Evolutionary conservation across 2,113 vertebrate species (phyloP).

Genomic region (Catharus bicknelli): DNA sequence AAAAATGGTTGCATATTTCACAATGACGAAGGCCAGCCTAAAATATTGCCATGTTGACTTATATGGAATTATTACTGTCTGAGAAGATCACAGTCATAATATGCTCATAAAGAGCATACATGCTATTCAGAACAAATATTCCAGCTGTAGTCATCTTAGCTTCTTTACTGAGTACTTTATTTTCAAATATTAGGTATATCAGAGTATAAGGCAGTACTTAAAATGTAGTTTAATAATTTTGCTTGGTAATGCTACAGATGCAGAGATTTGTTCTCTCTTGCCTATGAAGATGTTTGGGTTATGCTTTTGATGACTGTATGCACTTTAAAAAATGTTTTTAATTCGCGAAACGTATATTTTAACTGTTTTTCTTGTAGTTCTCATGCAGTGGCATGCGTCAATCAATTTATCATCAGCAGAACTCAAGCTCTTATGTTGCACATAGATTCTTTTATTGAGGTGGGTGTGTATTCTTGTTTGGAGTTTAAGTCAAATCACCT

Average conservation of each 20-base stretch:
- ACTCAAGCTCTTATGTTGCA: slow-evolving; percentile 98
- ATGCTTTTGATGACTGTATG: not conserved
- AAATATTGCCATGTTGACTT: not conserved
- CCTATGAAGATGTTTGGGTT: not conserved
- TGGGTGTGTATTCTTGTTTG: slow-evolving; percentile 42
- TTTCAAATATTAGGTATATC: not conserved
- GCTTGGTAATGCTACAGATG: not conserved
- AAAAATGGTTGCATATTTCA: not conserved
- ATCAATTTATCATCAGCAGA: slow-evolving; percentile 98
- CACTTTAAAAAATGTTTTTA: not conserved
- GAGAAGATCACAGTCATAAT: not conserved
- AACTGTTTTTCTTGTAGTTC: slow-evolving; percentile 78
- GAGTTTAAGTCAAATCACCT: not conserved
- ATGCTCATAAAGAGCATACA: not conserved
- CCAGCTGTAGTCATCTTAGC: not conserved
- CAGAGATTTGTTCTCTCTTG: not conserved
- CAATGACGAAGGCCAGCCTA: accelerated
- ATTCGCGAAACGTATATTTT: not conserved
- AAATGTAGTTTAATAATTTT: not conserved
- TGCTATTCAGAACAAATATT: not conserved
- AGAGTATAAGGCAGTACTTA: not conserved
- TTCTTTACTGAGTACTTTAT: not conserved
- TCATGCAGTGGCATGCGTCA: slow-evolving; percentile 96
- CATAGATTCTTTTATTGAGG: slow-evolving; percentile 97
- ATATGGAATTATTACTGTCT: not conserved